phyloP scores from a whole-genome alignment of 2,888 invertebrate species.

The Polydrusus cervinus region DNA sequence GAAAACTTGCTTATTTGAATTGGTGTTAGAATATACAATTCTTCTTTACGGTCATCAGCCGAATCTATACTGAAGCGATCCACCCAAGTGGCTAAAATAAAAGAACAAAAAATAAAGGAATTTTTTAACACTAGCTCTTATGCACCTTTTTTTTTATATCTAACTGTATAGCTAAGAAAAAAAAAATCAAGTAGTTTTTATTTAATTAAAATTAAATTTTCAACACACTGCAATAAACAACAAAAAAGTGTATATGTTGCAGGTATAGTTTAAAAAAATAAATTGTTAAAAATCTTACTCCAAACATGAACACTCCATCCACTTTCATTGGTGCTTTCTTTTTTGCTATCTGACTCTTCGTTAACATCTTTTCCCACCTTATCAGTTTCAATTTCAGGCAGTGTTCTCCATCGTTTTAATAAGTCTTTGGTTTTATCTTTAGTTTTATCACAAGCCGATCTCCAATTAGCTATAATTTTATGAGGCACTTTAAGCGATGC shows the following conservation, averaged over 20 bases:
- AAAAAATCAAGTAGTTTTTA: no score
- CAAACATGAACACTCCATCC: constrained; percentile 87
- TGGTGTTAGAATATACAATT: constrained; percentile 75
- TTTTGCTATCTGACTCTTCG: constrained; percentile 66
- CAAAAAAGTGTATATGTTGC: no score
- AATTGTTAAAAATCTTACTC: constrained; percentile 74
- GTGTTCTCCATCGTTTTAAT: constrained; percentile 80
- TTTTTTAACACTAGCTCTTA: no score
- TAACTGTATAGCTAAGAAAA: neutral
- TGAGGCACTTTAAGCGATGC: constrained; percentile 78
- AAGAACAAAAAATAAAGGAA: neutral
- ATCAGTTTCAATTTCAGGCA: constrained; percentile 76
- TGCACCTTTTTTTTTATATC: neutral
- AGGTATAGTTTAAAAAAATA: no score
- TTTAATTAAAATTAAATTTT: no score
- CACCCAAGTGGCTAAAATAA: constrained; percentile 80
- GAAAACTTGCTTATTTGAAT: constrained; percentile 82
- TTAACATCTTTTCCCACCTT: constrained; percentile 66
- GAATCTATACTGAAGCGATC: constrained; percentile 82
- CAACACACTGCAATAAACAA: neutral
- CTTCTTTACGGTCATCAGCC: constrained; percentile 71
- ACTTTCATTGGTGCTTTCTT: constrained; percentile 71
- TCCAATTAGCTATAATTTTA: constrained; percentile 84
- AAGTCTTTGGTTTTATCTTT: constrained; percentile 84
- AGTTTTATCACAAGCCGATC: constrained; percentile 84